Evolutionary conservation across 1,140 invertebrate genomes (phyloP).

Genomic region (Bilobella aurantiaca): DNA sequence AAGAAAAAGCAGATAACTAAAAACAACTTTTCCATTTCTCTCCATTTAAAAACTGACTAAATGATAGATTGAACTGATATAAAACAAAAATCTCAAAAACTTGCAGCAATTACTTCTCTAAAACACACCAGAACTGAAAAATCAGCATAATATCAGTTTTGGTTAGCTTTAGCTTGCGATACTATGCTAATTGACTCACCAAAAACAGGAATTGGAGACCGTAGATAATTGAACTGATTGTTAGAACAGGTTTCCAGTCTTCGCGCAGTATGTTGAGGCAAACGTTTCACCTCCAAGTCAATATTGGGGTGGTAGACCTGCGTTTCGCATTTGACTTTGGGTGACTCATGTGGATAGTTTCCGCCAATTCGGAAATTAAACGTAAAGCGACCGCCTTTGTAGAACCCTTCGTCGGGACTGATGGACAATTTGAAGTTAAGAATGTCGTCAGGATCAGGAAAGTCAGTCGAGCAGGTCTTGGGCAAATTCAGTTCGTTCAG

Average conservation of each 20-base stretch:
- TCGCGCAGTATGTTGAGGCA: slow-evolving; percentile 90
- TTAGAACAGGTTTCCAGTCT: slow-evolving; percentile 98
- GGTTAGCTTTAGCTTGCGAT: too few species aligned
- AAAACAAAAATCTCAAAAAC: too few species aligned
- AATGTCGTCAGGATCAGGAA: slow-evolving; percentile 91
- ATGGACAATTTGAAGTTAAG: slow-evolving; percentile 93
- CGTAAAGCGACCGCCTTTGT: slow-evolving; percentile 81
- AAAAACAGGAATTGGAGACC: slow-evolving; percentile 94
- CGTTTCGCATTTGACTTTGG: slow-evolving; percentile 90
- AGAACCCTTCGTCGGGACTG: slow-evolving; percentile 95
- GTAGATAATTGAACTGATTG: slow-evolving; percentile 96
- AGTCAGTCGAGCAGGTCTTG: slow-evolving; percentile 91
- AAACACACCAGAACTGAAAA: too few species aligned
- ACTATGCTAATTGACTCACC: slow-evolving; percentile 59
- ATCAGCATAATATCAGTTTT: too few species aligned
- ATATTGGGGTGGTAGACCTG: slow-evolving; percentile 93
- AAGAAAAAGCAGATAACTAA: too few species aligned
- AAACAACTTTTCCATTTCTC: too few species aligned
- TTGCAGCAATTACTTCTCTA: too few species aligned
- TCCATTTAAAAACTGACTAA: too few species aligned
- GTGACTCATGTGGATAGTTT: slow-evolving; percentile 92
- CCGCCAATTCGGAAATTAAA: slow-evolving; percentile 97
- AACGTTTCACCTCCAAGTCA: slow-evolving; percentile 87
- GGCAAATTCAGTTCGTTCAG: slow-evolving; percentile 95
- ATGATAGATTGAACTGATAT: too few species aligned